Evolutionary conservation across 2,888 invertebrate genomes (phyloP).

Genomic region (Augochlorella aurata): DNA sequence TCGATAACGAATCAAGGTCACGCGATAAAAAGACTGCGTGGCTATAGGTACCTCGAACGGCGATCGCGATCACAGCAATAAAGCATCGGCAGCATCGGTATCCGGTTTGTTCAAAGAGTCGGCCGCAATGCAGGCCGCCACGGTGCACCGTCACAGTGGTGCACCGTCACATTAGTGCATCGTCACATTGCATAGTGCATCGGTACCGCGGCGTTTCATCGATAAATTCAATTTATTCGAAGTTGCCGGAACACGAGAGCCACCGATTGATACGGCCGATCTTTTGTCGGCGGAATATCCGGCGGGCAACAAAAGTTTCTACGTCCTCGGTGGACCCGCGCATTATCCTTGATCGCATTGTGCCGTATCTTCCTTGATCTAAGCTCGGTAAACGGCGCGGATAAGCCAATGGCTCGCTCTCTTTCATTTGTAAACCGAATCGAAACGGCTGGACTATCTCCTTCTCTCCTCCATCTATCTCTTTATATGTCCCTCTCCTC

Average conservation of each 20-base stretch:
- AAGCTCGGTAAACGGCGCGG: background rate
- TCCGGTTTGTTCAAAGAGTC: constrained; percentile 12
- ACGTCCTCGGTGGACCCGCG: background rate
- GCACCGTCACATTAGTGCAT: background rate
- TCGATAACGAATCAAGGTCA: constrained; percentile 8
- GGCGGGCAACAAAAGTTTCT: background rate
- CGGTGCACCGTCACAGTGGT: background rate
- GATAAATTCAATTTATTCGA: constrained; percentile 25
- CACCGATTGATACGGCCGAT: constrained; percentile 18
- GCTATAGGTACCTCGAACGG: background rate
- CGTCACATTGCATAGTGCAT: no score
- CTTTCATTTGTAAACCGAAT: background rate
- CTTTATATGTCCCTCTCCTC: no score
- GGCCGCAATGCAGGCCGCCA: background rate
- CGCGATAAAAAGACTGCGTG: constrained; percentile 1
- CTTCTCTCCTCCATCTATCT: no score
- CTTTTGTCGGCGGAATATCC: background rate
- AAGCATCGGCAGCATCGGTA: constrained; percentile 1
- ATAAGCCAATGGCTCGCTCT: constrained; percentile 1
- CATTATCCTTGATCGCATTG: background rate
- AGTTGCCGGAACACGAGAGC: background rate
- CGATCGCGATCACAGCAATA: background rate
- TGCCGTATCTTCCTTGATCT: background rate
- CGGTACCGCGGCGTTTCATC: constrained; percentile 13
- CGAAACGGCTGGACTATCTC: no score